phyloP scores from a whole-genome alignment of 2,888 invertebrate species.

The Machimus atricapillus region DNA sequence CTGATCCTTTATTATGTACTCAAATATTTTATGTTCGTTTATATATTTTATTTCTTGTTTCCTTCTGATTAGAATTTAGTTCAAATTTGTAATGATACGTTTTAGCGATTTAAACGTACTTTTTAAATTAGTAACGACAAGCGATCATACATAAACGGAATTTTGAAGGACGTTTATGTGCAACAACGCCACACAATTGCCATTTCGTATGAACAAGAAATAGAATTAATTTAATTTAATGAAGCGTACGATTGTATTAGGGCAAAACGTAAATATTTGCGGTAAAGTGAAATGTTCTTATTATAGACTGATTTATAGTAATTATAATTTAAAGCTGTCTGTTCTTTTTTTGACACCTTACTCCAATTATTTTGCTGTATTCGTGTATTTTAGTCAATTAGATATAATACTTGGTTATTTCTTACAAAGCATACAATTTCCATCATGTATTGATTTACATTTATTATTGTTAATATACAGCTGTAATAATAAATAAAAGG shows the following conservation, averaged over 20 bases:
- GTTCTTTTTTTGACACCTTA: slow-evolving; percentile 19
- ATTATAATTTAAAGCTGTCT: slow-evolving; percentile 29
- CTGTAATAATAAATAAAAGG: slow-evolving; percentile 28
- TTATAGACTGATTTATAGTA: slow-evolving; percentile 40
- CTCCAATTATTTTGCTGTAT: slow-evolving; percentile 27
- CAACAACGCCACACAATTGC: slow-evolving; percentile 28
- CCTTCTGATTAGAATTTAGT: background rate
- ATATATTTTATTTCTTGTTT: slow-evolving; percentile 16
- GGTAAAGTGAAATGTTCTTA: slow-evolving; percentile 25
- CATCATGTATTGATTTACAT: slow-evolving; percentile 15
- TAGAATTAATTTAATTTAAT: background rate
- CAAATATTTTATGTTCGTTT: slow-evolving; percentile 8
- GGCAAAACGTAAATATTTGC: slow-evolving; percentile 19
- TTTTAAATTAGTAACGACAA: background rate
- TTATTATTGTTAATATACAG: slow-evolving; percentile 22
- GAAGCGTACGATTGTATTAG: background rate
- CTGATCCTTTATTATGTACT: slow-evolving; percentile 12
- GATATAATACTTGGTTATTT: background rate
- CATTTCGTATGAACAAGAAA: slow-evolving; percentile 12
- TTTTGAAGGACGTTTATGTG: background rate
- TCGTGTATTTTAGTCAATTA: slow-evolving; percentile 35
- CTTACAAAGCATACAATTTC: background rate
- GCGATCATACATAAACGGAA: background rate
- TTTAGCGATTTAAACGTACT: background rate
- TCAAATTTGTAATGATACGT: background rate